These are phyloP conservation scores for Saccopteryx leptura DNA, from an alignment of 2,113 vertebrate genomes.

Conservation along the genomic window DNA sequence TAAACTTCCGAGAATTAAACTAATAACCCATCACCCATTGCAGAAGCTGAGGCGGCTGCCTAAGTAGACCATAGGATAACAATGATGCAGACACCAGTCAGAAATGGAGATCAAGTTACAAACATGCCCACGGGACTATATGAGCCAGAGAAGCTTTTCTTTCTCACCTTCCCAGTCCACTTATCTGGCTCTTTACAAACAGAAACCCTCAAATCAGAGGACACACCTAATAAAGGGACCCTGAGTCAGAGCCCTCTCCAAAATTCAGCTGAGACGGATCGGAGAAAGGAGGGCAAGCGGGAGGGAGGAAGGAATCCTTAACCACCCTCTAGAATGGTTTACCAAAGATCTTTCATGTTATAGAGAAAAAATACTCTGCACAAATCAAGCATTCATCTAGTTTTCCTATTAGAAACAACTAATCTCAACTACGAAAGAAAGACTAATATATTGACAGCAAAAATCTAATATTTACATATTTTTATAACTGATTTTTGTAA, in stretches of 20 bases:
- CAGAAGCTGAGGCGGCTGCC: slow-evolving; percentile 28
- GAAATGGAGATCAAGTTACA: slow-evolving; percentile 55
- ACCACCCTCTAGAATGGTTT: neutral
- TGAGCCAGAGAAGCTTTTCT: neutral
- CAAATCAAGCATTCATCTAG: slow-evolving; percentile 42
- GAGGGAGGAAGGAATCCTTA: neutral
- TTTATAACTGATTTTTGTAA: slow-evolving; percentile 29
- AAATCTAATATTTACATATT: slow-evolving; percentile 50
- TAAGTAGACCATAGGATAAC: slow-evolving; percentile 38
- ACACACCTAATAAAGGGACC: neutral
- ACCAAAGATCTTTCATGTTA: neutral
- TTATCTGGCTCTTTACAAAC: slow-evolving; percentile 24
- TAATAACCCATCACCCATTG: slow-evolving; percentile 19
- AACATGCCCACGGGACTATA: neutral
- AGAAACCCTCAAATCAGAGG: neutral
- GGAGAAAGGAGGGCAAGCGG: neutral
- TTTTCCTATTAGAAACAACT: slow-evolving; percentile 50
- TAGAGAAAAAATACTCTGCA: slow-evolving; percentile 7
- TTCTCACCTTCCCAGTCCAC: slow-evolving; percentile 21
- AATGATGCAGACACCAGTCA: slow-evolving; percentile 14
- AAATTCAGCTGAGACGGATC: slow-evolving; percentile 2
- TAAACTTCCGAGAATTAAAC: slow-evolving; percentile 43
- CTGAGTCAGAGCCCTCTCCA: slow-evolving; percentile 6
- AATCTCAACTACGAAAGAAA: slow-evolving; percentile 6
- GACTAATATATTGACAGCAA: neutral